Evolutionary conservation across 2,888 invertebrate genomes (phyloP).

Genomic region (Drosophila anceps): DNA sequence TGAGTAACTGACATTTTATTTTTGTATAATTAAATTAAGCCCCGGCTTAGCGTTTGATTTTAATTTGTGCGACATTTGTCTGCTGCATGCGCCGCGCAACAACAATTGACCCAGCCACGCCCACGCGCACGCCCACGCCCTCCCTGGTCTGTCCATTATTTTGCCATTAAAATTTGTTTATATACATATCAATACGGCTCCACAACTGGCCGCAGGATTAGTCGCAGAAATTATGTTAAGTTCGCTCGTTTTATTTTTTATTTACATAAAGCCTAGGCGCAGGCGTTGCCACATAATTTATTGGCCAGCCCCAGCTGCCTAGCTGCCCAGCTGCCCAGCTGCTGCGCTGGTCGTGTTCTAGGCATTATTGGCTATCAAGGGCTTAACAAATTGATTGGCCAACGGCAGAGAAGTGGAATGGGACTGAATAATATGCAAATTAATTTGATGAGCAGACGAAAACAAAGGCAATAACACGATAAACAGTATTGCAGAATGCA

Average conservation of each 20-base stretch:
- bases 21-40: constrained; percentile 85
- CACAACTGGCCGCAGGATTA: constrained; percentile 69
- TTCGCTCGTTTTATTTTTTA: constrained; percentile 37
- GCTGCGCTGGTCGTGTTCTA: constrained; percentile 36
- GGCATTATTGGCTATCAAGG: constrained; percentile 57
- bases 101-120: constrained; percentile 40
- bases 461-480: neutral
- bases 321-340: constrained; percentile 67
- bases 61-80: constrained; percentile 82
- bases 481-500: neutral
- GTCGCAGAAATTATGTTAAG: constrained; percentile 77
- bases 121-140: neutral
- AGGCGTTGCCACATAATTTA: constrained; percentile 68
- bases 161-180: constrained; percentile 76
- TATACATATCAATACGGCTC: constrained; percentile 74
- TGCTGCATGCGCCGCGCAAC: constrained; percentile 48
- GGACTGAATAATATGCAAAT: constrained; percentile 29
- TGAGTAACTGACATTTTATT: constrained; percentile 85
- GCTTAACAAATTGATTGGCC: constrained; percentile 73
- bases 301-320: constrained; percentile 54
- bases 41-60: constrained; percentile 84
- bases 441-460: constrained; percentile 38
- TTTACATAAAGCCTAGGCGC: constrained; percentile 52
- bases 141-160: constrained; percentile 45
- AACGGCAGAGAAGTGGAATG: neutral